A percentile compares a stretch with the other conserved stretches of the same genome.
Conservation (phyloP, 2,888 invertebrate species). For the Cryptophagus acutangulus region DNA sequence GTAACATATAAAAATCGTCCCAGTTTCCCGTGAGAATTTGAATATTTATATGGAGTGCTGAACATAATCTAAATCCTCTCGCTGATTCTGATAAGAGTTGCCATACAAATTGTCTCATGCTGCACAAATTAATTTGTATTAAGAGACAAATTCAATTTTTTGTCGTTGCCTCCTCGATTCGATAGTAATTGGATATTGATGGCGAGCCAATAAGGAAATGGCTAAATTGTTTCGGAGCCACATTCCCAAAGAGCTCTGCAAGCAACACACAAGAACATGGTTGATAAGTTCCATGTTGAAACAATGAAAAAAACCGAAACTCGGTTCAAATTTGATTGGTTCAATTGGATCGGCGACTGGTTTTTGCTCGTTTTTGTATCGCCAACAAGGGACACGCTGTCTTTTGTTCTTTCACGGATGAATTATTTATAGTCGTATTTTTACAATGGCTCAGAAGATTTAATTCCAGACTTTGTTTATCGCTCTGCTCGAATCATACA, state of each 20-base stretch:
- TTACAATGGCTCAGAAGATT: conserved; percentile 25
- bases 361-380: conserved; percentile 40
- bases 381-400: conserved; percentile 30
- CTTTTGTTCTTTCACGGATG: conserved; percentile 36
- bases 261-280: too few species aligned
- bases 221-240: conserved; percentile 19
- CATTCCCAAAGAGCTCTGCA: conserved; percentile 25
- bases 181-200: too few species aligned
- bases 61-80: too few species aligned
- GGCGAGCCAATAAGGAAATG: conserved; percentile 29
- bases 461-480: conserved; percentile 22
- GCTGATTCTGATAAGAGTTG: too few species aligned
- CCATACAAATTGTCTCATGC: too few species aligned
- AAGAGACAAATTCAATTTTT: too few species aligned
- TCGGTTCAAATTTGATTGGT: conserved; percentile 42
- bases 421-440: conserved; percentile 32
- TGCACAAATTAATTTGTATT: too few species aligned
- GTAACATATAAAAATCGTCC: too few species aligned
- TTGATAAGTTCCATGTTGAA: conserved; percentile 22
- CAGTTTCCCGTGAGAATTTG: too few species aligned
- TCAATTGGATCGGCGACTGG: conserved; percentile 44
- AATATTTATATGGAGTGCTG: too few species aligned
- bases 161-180: too few species aligned
- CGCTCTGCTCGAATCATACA: conserved; percentile 5
- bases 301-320: conserved; percentile 32